These are phyloP conservation scores for Agrochola macilenta DNA, from an alignment of 2,888 invertebrate species.

Conservation along the genomic window DNA sequence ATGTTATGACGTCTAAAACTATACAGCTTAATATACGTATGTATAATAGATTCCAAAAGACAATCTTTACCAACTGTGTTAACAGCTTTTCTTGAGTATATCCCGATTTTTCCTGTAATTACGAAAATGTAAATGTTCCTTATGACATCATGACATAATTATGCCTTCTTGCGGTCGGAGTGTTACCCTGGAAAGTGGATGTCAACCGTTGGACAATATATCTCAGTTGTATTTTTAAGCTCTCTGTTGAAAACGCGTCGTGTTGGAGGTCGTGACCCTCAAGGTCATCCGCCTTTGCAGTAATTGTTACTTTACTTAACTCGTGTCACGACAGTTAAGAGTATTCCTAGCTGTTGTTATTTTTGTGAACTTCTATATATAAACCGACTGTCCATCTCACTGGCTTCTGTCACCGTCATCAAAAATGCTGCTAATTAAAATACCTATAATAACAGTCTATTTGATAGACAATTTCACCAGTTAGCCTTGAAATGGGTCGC, in stretches of 20 bases:
- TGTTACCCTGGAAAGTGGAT: not conserved
- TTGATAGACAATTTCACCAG: not conserved
- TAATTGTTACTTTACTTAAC: constrained; percentile 27
- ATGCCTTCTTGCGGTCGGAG: not conserved
- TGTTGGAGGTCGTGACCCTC: constrained; percentile 7
- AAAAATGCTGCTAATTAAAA: not conserved
- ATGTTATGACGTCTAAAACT: not conserved
- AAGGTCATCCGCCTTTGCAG: constrained; percentile 10
- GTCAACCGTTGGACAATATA: not conserved
- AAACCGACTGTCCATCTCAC: too few species aligned
- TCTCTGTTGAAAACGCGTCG: constrained; percentile 5
- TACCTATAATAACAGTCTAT: too few species aligned
- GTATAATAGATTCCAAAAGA: not conserved
- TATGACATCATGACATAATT: not conserved
- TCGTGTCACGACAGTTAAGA: not conserved
- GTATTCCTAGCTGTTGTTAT: constrained; percentile 5
- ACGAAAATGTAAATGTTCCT: not conserved
- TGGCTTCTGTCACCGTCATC: too few species aligned
- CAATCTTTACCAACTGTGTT: too few species aligned
- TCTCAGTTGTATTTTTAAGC: constrained; percentile 8
- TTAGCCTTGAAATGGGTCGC: not conserved
- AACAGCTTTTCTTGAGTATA: not conserved
- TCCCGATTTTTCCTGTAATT: not conserved
- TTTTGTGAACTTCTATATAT: not conserved
- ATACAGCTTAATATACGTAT: not conserved